phyloP scores from a whole-genome alignment of 2,113 vertebrate genomes.

The Mus pahari region DNA sequence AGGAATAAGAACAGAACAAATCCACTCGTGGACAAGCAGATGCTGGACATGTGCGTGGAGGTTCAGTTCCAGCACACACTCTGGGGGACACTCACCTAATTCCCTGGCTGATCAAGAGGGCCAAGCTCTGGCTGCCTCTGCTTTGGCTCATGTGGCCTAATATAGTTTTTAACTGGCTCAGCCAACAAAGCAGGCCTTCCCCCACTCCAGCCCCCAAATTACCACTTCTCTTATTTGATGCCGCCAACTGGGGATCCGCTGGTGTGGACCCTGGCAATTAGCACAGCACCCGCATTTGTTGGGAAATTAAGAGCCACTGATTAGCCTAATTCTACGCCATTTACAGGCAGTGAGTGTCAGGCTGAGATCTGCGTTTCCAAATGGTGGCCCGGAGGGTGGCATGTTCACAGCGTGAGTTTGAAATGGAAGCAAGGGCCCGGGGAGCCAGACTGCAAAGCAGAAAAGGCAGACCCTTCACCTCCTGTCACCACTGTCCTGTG shows the following conservation, averaged over 20 bases:
- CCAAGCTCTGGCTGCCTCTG: constrained; percentile 60
- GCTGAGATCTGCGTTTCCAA: constrained; percentile 72
- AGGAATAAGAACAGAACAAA: constrained; percentile 62
- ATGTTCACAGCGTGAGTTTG: constrained; percentile 53
- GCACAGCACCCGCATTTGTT: constrained; percentile 70
- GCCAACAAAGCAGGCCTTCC: neutral
- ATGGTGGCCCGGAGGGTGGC: constrained; percentile 72
- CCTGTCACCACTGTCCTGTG: neutral
- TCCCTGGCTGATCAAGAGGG: constrained; percentile 65
- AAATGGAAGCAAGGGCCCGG: constrained; percentile 56
- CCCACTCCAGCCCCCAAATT: constrained; percentile 57
- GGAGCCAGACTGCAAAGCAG: neutral
- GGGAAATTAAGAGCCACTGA: constrained; percentile 80
- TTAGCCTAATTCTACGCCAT: constrained; percentile 74
- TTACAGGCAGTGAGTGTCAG: constrained; percentile 79
- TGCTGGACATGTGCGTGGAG: constrained; percentile 58
- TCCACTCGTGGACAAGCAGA: constrained; percentile 56
- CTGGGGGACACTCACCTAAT: constrained; percentile 45
- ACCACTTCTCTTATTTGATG: constrained; percentile 75
- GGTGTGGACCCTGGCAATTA: constrained; percentile 71
- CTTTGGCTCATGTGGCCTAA: constrained; percentile 37
- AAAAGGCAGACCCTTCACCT: neutral
- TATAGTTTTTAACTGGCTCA: constrained; percentile 68
- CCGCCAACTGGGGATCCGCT: constrained; percentile 7
- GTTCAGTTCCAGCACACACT: constrained; percentile 56